Conservation (phyloP, 2,113 vertebrate genomes). For the Nicator chloris region DNA sequence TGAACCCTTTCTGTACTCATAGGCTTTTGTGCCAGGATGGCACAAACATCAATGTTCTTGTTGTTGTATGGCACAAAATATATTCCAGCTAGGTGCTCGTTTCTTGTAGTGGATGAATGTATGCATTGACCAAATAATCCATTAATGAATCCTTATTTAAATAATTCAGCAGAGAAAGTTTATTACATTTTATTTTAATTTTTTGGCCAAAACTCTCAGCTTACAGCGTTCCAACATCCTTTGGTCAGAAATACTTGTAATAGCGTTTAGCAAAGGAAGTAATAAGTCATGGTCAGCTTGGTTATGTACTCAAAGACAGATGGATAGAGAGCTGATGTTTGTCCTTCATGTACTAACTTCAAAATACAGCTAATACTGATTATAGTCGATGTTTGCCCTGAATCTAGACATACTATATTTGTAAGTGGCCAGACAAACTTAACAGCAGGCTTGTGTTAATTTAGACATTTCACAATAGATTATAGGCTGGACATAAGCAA, state of each 20-base stretch:
- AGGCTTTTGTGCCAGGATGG: background rate
- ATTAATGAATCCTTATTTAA: background rate
- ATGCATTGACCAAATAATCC: background rate
- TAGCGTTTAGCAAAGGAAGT: background rate
- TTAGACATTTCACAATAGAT: background rate
- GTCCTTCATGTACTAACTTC: background rate
- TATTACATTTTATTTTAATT: background rate
- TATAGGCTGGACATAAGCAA: background rate
- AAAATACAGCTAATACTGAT: background rate
- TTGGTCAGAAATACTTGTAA: background rate
- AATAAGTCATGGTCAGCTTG: background rate
- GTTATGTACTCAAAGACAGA: background rate
- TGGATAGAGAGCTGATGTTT: background rate
- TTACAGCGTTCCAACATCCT: too few species aligned
- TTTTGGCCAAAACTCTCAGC: too few species aligned
- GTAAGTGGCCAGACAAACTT: background rate
- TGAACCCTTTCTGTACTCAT: background rate
- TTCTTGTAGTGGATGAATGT: background rate
- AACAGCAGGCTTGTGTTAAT: background rate
- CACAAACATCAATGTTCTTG: background rate
- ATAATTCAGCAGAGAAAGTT: background rate
- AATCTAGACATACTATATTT: background rate
- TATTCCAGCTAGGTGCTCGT: accelerated
- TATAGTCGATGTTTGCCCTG: background rate
- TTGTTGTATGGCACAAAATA: background rate